Conservation (phyloP, 2,113 vertebrate genomes). For the Ceuthmochares aereus region DNA sequence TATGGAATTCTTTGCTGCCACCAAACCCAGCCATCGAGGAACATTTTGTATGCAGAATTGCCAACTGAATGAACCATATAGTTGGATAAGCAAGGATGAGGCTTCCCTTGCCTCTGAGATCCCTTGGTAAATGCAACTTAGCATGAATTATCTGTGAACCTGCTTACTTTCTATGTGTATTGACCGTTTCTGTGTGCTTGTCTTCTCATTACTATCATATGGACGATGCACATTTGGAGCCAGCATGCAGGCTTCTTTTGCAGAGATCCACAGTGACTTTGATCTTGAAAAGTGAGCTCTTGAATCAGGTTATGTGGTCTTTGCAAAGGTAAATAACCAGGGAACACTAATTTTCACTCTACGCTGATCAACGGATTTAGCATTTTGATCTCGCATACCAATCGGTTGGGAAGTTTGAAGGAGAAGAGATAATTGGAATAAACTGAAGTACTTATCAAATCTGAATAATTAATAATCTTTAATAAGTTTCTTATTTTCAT, state of each 20-base stretch:
- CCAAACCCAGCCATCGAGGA: background rate
- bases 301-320: background rate
- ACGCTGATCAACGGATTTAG: background rate
- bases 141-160: background rate
- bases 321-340: background rate
- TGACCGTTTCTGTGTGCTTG: accelerated
- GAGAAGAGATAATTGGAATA: background rate
- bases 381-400: background rate
- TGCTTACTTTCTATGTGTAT: background rate
- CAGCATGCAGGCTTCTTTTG: background rate
- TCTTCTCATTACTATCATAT: background rate
- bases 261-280: background rate
- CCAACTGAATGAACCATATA: background rate
- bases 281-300: background rate
- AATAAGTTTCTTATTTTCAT: background rate
- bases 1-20: background rate
- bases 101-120: background rate
- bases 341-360: background rate
- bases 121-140: background rate
- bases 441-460: background rate
- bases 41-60: background rate
- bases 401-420: background rate
- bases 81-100: background rate
- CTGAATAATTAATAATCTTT: background rate
- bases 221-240: background rate